Percentiles rank a stretch among this genome's conserved stretches.
Conservation (phyloP, 2,888 invertebrate genomes). For the Microchrysa polita region DNA sequence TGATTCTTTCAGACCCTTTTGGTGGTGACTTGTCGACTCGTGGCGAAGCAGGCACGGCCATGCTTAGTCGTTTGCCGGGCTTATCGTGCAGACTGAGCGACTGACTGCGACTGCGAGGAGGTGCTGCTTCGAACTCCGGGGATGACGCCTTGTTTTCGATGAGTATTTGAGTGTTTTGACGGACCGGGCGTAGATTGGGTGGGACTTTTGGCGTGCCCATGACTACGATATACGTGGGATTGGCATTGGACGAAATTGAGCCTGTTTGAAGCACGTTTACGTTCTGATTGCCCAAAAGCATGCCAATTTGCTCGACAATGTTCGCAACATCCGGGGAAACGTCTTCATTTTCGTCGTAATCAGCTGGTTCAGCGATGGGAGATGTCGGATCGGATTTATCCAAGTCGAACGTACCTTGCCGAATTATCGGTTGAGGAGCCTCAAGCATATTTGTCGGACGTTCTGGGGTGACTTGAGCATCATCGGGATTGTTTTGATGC, state of each 20-base stretch:
- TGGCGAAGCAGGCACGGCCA: background rate
- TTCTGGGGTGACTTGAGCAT: background rate
- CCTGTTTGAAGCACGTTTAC: constrained; percentile 51
- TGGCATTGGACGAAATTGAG: constrained; percentile 14
- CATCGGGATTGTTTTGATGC: background rate
- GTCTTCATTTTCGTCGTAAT: background rate
- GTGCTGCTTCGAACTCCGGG: constrained; percentile 10
- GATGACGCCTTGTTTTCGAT: constrained; percentile 19
- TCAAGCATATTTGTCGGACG: background rate
- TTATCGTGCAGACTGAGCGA: constrained; percentile 56
- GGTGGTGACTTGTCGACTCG: no score
- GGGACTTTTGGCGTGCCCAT: constrained; percentile 52
- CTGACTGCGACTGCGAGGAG: constrained; percentile 54
- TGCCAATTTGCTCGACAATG: constrained; percentile 56
- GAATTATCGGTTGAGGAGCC: constrained; percentile 52
- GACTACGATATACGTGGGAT: constrained; percentile 56
- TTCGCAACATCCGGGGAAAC: constrained; percentile 53
- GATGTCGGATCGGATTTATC: constrained; percentile 48
- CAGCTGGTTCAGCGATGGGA: background rate
- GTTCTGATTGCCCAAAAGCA: constrained; percentile 51
- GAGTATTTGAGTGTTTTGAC: constrained; percentile 13
- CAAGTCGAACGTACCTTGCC: constrained; percentile 57
- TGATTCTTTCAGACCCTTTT: background rate
- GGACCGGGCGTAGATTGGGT: background rate
- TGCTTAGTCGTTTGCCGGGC: background rate